Evolutionary conservation across 37 sponge, comb jelly and placozoan genomes (phyloP).

Genomic region (Mnemiopsis leidyi): DNA sequence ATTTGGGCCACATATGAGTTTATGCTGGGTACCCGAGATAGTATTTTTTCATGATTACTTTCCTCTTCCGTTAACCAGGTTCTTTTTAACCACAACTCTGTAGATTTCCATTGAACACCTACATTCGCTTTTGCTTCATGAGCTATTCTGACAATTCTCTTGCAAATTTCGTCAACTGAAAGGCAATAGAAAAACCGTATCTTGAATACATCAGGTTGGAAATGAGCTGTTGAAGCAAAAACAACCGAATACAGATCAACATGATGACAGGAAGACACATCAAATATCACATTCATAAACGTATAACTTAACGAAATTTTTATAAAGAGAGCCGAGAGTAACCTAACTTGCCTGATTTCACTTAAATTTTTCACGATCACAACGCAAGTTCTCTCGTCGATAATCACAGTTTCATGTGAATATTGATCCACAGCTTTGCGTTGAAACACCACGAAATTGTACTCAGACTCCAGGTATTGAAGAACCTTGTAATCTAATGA

Average conservation of each 20-base stretch:
- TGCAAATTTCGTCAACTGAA: not conserved
- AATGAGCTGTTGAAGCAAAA: not conserved
- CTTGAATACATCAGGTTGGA: not conserved
- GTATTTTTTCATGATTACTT: not conserved
- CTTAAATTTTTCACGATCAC: constrained; percentile 1
- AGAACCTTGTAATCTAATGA: constrained; percentile 9
- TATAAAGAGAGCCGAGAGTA: not conserved
- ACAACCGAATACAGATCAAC: not conserved
- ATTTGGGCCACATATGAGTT: constrained; percentile 26
- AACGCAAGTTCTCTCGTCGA: constrained; percentile 19
- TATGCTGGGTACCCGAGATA: not conserved
- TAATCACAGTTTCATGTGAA: constrained; percentile 20
- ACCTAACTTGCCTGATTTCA: constrained; percentile 17
- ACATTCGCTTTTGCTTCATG: not conserved
- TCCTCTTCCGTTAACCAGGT: constrained; percentile 44
- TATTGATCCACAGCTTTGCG: constrained; percentile 3
- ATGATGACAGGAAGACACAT: constrained; percentile 33
- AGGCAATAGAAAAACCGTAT: constrained; percentile 23
- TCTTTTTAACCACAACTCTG: constrained; percentile 21
- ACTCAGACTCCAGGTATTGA: not conserved
- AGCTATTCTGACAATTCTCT: constrained; percentile 18
- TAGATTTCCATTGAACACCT: constrained; percentile 27
- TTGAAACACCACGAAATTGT: constrained; percentile 34
- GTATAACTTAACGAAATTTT: not conserved
- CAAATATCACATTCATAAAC: not conserved